A percentile compares a stretch with the other conserved stretches of the same genome.
These are phyloP conservation scores for Dysidea cf. avara DNA, from an alignment of 37 sponge, comb jelly and placozoan genomes.

Conservation along the genomic window DNA sequence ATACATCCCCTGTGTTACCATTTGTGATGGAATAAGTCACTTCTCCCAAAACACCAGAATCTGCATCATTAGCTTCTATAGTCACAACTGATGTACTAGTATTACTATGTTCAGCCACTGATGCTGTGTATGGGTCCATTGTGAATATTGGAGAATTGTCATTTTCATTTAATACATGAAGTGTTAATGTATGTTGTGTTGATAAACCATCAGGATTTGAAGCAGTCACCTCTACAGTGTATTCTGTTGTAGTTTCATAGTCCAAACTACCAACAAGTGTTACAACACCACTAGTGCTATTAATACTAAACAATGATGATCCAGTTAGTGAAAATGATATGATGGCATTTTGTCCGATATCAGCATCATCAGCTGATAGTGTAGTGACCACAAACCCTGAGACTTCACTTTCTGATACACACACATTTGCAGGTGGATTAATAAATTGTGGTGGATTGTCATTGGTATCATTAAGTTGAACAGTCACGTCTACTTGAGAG, in stretches of 20 bases:
- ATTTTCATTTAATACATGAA: slow-evolving; percentile 65
- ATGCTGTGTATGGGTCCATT: slow-evolving; percentile 12
- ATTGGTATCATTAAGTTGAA: too few relatives aligned
- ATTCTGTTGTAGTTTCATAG: slow-evolving; percentile 14
- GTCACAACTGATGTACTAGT: background rate
- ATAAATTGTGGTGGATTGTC: too few relatives aligned
- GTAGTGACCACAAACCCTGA: slow-evolving; percentile 18
- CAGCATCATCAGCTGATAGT: slow-evolving; percentile 41
- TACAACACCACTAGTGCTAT: slow-evolving; percentile 33
- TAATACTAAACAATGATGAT: slow-evolving; percentile 28
- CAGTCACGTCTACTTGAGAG: background rate
- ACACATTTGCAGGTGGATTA: slow-evolving; percentile 3
- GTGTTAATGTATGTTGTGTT: background rate
- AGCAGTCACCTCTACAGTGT: slow-evolving; percentile 33
- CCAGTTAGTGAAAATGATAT: slow-evolving; percentile 14
- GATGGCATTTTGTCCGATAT: slow-evolving; percentile 55
- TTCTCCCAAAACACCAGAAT: slow-evolving; percentile 6
- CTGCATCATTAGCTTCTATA: slow-evolving; percentile 20
- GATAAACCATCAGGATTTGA: slow-evolving; percentile 51
- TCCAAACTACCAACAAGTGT: slow-evolving; percentile 23
- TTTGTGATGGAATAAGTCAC: background rate
- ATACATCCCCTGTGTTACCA: slow-evolving; percentile 1
- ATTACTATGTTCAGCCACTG: slow-evolving; percentile 41
- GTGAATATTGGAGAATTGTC: slow-evolving; percentile 60
- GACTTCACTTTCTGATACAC: slow-evolving; percentile 27